These are phyloP conservation scores for Drosophila pandora DNA, from an alignment of 1,140 invertebrate genomes.

Conservation along the genomic window DNA sequence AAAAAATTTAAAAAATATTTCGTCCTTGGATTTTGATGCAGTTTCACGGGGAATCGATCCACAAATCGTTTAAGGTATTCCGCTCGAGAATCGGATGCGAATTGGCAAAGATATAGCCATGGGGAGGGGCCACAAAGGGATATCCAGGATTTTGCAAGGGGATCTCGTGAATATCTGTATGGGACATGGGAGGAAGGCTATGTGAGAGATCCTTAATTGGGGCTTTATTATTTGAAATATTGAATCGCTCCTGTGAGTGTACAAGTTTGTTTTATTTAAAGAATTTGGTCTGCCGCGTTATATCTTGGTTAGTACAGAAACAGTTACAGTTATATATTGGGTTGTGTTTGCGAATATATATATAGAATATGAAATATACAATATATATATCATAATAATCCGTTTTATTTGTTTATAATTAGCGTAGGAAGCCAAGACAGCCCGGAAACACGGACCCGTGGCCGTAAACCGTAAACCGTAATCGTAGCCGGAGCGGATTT, in stretches of 20 bases:
- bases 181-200: too few relatives aligned
- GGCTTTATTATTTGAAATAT: too few relatives aligned
- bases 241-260: background rate
- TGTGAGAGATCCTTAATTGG: too few relatives aligned
- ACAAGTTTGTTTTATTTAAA: constrained; percentile 28
- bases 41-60: too few relatives aligned
- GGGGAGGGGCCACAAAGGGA: too few relatives aligned
- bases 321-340: constrained; percentile 38
- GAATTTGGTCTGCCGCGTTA: constrained; percentile 41
- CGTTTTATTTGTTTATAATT: constrained; percentile 24
- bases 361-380: constrained; percentile 27
- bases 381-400: constrained; percentile 22
- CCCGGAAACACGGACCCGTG: background rate
- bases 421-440: constrained; percentile 27
- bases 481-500: background rate
- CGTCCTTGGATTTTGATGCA: too few relatives aligned
- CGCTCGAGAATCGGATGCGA: too few relatives aligned
- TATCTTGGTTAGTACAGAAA: constrained; percentile 43
- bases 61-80: too few relatives aligned
- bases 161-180: too few relatives aligned
- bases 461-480: background rate
- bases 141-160: too few relatives aligned
- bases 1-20: too few relatives aligned
- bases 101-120: too few relatives aligned
- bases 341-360: constrained; percentile 11